Evolutionary conservation across 2,797 vertebrate genomes (phyloP).

Genomic region (Mus minutoides): DNA sequence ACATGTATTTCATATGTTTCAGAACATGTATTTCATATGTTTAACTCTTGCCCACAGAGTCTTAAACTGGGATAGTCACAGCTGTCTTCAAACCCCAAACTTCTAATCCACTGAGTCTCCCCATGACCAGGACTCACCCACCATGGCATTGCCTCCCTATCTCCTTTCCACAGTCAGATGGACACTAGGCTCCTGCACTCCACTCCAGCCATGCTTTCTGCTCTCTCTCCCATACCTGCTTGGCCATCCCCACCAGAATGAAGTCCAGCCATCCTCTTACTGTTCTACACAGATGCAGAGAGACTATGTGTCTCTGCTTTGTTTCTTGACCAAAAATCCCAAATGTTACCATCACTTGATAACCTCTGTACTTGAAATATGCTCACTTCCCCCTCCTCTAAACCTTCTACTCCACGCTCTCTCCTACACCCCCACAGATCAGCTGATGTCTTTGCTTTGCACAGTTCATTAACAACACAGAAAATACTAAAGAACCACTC

Average conservation of each 20-base stretch:
- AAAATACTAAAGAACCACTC: neutral
- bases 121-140: neutral
- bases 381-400: neutral
- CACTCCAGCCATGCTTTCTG: neutral
- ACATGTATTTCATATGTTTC: neutral
- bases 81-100: neutral
- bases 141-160: fast-evolving
- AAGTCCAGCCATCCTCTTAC: neutral
- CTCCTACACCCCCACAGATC: neutral
- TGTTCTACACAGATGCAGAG: no score
- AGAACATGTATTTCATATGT: neutral
- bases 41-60: neutral
- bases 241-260: neutral
- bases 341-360: neutral
- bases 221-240: neutral
- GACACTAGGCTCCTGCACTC: neutral
- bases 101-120: neutral
- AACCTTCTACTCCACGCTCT: neutral
- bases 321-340: neutral
- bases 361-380: neutral
- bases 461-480: neutral
- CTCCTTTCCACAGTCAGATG: neutral
- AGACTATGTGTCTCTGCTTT: neutral
- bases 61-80: neutral
- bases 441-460: neutral